These are phyloP conservation scores for Scolopax rusticola DNA, from an alignment of 2,797 vertebrate species.

Conservation along the genomic window DNA sequence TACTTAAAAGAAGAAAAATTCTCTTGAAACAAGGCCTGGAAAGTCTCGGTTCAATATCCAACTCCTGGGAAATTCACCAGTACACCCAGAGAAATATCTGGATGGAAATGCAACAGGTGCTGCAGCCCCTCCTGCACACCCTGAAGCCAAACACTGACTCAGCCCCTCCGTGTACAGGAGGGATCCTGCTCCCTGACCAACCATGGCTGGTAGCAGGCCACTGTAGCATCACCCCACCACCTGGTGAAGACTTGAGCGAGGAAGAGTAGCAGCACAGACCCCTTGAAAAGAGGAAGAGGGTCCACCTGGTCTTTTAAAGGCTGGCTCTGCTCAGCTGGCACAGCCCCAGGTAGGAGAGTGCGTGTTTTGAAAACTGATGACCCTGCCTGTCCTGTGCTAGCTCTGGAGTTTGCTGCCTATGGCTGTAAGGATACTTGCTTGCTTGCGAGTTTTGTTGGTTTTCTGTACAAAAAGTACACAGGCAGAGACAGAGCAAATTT, in stretches of 20 bases:
- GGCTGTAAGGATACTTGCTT: neutral
- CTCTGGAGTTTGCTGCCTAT: neutral
- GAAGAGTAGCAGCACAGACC: neutral
- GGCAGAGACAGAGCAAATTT: neutral
- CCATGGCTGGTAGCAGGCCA: neutral
- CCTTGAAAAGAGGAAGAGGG: neutral
- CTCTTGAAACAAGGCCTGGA: neutral
- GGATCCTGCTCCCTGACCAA: rapidly evolving
- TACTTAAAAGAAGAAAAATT: neutral
- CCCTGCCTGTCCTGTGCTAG: rapidly evolving
- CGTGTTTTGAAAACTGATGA: neutral
- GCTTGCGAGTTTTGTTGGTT: neutral
- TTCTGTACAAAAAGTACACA: neutral
- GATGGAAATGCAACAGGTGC: rapidly evolving
- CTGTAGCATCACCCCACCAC: rapidly evolving
- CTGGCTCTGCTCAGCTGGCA: neutral
- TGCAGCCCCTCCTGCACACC: neutral
- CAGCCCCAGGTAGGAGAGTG: neutral
- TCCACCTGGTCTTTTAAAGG: neutral
- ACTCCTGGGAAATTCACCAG: neutral
- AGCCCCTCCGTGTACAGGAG: rapidly evolving
- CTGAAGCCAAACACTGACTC: neutral
- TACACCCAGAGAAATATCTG: rapidly evolving
- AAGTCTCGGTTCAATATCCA: neutral
- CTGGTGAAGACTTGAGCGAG: rapidly evolving